Conservation (phyloP, 2,113 vertebrate species). For the Smithornis capensis region DNA sequence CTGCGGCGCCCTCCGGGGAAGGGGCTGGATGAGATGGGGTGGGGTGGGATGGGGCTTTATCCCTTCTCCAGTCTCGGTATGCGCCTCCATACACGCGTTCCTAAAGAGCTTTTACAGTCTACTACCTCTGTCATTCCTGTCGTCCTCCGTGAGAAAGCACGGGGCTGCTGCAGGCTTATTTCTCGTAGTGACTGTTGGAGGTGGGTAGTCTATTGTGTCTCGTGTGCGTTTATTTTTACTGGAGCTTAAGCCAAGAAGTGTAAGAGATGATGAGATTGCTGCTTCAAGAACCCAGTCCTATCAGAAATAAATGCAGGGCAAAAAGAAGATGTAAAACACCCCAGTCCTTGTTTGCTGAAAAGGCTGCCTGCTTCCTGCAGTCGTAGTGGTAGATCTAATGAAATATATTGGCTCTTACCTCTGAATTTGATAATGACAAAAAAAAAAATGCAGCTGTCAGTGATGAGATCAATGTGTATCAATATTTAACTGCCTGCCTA, state of each 20-base stretch:
- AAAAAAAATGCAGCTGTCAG: background rate
- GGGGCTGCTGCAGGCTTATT: background rate
- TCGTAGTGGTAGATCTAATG: background rate
- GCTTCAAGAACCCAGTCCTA: background rate
- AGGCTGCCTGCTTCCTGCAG: background rate
- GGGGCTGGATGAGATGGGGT: background rate
- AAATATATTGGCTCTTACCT: background rate
- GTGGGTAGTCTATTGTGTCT: background rate
- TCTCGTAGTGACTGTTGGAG: background rate
- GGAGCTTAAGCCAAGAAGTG: background rate
- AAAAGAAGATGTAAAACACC: background rate
- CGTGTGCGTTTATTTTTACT: background rate
- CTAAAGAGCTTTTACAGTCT: background rate
- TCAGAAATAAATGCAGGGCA: background rate
- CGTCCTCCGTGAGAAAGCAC: background rate
- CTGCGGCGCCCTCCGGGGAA: background rate
- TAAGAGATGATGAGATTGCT: background rate
- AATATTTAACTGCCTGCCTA: background rate
- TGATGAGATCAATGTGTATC: background rate
- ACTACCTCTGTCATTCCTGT: background rate
- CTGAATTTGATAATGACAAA: background rate
- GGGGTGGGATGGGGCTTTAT: background rate
- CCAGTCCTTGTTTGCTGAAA: background rate
- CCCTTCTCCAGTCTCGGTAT: background rate
- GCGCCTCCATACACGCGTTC: rapidly evolving